These are phyloP conservation scores for Pristis pectinata DNA, from an alignment of 2,797 vertebrate species.

Conservation along the genomic window DNA sequence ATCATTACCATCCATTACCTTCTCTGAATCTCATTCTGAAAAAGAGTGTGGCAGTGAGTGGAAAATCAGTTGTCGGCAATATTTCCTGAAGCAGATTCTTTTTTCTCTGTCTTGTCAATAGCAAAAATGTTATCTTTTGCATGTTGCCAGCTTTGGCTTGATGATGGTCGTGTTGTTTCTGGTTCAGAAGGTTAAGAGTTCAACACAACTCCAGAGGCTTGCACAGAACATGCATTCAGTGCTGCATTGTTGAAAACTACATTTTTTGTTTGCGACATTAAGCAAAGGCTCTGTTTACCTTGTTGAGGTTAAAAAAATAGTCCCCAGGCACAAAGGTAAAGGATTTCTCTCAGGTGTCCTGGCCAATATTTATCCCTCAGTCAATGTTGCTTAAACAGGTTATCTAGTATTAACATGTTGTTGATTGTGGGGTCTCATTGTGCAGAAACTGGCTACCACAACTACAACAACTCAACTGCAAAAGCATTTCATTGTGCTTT, in stretches of 20 bases:
- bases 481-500: background rate
- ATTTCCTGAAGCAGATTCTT: background rate
- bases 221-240: no score
- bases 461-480: background rate
- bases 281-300: background rate
- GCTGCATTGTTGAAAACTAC: background rate
- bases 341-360: background rate
- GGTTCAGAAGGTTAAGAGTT: background rate
- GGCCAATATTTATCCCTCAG: background rate
- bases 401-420: background rate
- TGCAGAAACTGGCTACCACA: background rate
- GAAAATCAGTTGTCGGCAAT: background rate
- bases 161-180: background rate
- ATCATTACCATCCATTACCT: constrained; percentile 10
- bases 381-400: background rate
- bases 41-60: background rate
- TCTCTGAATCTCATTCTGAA: background rate
- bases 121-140: background rate
- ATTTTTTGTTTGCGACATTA: background rate
- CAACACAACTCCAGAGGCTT: background rate
- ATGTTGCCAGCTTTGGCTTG: background rate
- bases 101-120: background rate
- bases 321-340: background rate
- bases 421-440: background rate
- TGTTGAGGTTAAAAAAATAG: background rate